These are phyloP conservation scores for Chironomus riparius DNA, from an alignment of 2,888 invertebrate genomes.

Conservation along the genomic window DNA sequence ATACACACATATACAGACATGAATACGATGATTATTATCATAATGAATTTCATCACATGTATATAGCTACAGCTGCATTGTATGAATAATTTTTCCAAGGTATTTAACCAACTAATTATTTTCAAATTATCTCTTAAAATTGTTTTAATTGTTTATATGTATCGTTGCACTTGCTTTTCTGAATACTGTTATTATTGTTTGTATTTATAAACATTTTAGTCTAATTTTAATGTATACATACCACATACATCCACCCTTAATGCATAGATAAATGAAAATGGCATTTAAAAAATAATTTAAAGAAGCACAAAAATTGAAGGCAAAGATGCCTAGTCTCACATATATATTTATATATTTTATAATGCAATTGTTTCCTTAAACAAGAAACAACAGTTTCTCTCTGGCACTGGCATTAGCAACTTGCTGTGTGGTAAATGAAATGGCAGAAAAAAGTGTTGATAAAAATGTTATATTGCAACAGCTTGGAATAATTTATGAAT, in stretches of 20 bases:
- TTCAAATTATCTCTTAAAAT: constrained; percentile 12
- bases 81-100: neutral
- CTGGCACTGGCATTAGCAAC: neutral
- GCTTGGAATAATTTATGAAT: constrained; percentile 21
- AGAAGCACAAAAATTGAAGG: neutral
- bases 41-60: constrained; percentile 1
- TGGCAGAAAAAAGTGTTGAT: constrained; percentile 11
- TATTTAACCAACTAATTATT: constrained; percentile 10
- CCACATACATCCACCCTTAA: too few relatives aligned
- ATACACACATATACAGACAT: neutral
- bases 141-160: neutral
- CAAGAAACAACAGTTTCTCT: neutral
- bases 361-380: neutral
- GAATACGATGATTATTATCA: neutral
- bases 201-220: neutral
- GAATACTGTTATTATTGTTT: neutral
- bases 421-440: neutral
- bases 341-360: neutral
- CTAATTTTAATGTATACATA: too few relatives aligned
- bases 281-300: neutral
- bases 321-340: neutral
- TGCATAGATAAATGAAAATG: neutral
- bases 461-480: constrained; percentile 26
- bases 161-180: neutral
- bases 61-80: neutral